Conservation (phyloP, 2,888 invertebrate species). For the Empis livida region DNA sequence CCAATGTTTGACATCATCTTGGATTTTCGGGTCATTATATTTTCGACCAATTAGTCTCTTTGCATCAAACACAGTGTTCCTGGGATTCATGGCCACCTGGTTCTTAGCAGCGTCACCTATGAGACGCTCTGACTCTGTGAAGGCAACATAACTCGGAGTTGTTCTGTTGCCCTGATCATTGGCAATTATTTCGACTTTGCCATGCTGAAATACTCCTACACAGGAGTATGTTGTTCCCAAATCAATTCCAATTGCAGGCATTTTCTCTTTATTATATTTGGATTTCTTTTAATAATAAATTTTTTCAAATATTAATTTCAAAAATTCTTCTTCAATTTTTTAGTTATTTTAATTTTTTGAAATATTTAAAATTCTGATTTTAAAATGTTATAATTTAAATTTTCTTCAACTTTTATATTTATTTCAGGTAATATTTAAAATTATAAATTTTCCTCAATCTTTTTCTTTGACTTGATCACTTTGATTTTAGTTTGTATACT, state of each 20-base stretch:
- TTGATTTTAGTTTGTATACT: no score
- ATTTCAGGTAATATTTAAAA: no score
- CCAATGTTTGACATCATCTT: constrained; percentile 92
- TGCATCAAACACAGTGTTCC: constrained; percentile 88
- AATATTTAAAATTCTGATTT: no score
- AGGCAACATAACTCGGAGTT: constrained; percentile 65
- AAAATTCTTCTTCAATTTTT: no score
- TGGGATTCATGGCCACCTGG: constrained; percentile 82
- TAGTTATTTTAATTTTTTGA: no score
- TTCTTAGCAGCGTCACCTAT: constrained; percentile 80
- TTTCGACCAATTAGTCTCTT: constrained; percentile 91
- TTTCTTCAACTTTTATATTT: no score
- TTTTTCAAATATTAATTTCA: no score
- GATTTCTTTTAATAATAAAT: no score
- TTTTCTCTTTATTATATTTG: no score
- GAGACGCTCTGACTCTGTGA: constrained; percentile 76
- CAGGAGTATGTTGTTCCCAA: constrained; percentile 92
- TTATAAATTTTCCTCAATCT: no score
- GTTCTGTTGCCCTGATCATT: constrained; percentile 86
- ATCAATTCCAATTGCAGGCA: constrained; percentile 86
- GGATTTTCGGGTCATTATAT: constrained; percentile 83
- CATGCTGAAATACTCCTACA: constrained; percentile 86
- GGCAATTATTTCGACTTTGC: constrained; percentile 81
- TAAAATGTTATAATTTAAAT: no score
- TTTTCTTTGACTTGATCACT: no score